These are phyloP conservation scores for Marmota flaviventris DNA, from an alignment of 2,113 vertebrate species.

Conservation along the genomic window DNA sequence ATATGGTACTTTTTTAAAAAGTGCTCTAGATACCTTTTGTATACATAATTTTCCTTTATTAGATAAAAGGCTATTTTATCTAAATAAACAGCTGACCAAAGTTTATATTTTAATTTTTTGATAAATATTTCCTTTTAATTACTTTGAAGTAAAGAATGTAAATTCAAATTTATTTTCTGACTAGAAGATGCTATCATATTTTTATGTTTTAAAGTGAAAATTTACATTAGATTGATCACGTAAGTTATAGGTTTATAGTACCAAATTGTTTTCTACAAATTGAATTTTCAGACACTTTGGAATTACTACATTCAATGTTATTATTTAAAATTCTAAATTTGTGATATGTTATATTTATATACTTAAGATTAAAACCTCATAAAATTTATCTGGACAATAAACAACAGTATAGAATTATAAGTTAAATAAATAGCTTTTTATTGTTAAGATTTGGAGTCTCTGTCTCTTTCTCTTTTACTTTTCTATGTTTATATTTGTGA, in stretches of 20 bases:
- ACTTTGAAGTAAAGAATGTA: neutral
- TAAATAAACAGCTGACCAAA: slow-evolving; percentile 9
- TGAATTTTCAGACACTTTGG: neutral
- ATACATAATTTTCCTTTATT: slow-evolving; percentile 51
- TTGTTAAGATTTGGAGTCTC: neutral
- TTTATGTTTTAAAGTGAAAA: neutral
- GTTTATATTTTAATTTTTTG: slow-evolving; percentile 18
- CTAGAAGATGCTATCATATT: neutral
- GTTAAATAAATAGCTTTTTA: neutral
- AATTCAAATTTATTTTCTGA: slow-evolving; percentile 55
- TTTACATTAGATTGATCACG: neutral
- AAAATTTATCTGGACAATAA: neutral
- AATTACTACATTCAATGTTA: neutral
- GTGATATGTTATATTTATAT: neutral
- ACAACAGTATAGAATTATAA: neutral
- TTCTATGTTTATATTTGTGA: neutral
- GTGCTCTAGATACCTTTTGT: neutral
- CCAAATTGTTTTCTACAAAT: neutral
- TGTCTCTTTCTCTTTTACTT: neutral
- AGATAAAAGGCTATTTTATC: neutral
- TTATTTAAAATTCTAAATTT: neutral
- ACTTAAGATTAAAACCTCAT: neutral
- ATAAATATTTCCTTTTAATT: neutral
- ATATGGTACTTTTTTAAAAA: neutral
- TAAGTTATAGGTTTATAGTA: neutral